phyloP scores from a whole-genome alignment of 2,113 vertebrate species.

The Rhinolophus ferrumequinum region DNA sequence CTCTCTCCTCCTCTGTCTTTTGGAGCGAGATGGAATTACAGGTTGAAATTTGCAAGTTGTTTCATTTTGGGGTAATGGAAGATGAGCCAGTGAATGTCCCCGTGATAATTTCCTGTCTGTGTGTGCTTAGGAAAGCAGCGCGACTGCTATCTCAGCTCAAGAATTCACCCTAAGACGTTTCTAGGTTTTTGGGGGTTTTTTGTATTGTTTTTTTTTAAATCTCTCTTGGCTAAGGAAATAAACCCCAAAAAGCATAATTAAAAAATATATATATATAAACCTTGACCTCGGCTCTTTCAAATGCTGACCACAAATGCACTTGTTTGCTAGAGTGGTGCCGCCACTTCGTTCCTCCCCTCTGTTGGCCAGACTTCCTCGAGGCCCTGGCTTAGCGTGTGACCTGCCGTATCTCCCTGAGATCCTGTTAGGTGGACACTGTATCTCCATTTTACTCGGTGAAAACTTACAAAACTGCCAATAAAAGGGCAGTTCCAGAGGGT shows the following conservation, averaged over 20 bases:
- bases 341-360: fast-evolving
- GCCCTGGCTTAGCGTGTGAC: fast-evolving
- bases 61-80: neutral
- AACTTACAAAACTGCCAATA: neutral
- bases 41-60: neutral
- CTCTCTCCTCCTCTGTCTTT: neutral
- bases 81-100: fast-evolving
- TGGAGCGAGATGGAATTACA: neutral
- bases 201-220: too few relatives aligned
- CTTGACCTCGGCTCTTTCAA: neutral
- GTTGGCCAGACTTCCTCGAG: too few relatives aligned
- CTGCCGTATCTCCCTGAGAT: neutral
- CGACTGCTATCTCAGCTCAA: neutral
- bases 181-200: neutral
- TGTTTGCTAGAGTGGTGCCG: neutral
- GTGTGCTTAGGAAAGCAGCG: neutral
- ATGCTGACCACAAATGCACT: neutral
- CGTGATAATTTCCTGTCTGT: fast-evolving
- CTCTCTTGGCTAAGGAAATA: neutral
- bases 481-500: neutral
- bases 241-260: neutral
- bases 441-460: neutral
- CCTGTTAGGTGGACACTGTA: neutral
- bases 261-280: neutral
- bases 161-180: neutral